A percentile compares a stretch with the other conserved stretches of the same genome.
Conservation (phyloP, 2,888 invertebrate genomes). For the Galerucella pusilla region DNA sequence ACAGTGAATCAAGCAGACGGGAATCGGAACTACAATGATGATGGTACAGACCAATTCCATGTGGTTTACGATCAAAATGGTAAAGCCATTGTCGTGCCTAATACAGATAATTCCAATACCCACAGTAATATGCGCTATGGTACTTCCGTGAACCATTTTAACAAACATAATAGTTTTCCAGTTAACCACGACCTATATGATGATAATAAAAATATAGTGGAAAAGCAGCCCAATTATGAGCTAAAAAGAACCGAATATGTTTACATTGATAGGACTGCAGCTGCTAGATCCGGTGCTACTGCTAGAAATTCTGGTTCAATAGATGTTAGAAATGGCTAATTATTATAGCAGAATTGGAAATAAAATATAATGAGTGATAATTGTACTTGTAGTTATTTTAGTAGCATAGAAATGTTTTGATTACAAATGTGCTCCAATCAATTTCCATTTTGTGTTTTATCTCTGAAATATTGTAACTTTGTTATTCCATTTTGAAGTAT, state of each 20-base stretch:
- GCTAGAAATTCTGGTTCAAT: background rate
- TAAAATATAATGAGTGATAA: too few species aligned
- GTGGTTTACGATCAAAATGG: background rate
- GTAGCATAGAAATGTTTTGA: too few species aligned
- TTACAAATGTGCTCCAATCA: too few species aligned
- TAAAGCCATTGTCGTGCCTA: background rate
- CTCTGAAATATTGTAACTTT: too few species aligned
- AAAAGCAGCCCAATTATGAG: background rate
- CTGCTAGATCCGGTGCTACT: too few species aligned
- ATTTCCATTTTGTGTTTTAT: too few species aligned
- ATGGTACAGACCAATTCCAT: background rate
- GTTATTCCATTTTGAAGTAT: too few species aligned
- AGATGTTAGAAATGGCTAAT: background rate
- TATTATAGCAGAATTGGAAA: too few species aligned
- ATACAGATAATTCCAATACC: background rate
- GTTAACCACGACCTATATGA: background rate
- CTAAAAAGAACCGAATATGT: too few species aligned
- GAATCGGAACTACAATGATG: background rate
- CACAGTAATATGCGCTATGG: background rate
- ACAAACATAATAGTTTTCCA: background rate
- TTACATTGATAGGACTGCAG: too few species aligned
- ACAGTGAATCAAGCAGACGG: background rate
- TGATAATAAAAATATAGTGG: background rate
- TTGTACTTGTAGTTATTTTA: too few species aligned
- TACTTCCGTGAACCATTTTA: background rate